phyloP scores from a whole-genome alignment of 53 echinoderm and acorn worm genomes.

The Patiria pectinifera region DNA sequence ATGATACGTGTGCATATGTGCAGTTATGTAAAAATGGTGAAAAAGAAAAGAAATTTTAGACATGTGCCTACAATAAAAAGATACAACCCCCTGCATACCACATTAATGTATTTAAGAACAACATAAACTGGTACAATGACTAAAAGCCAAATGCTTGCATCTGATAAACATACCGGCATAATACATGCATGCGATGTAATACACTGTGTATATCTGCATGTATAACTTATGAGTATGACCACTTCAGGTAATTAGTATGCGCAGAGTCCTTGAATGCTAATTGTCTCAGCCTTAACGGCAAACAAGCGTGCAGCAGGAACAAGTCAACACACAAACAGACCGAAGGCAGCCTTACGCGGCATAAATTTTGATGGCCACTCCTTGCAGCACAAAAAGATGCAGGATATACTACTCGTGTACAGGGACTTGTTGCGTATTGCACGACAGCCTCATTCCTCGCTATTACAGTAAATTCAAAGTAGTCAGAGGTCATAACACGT shows the following conservation, averaged over 20 bases:
- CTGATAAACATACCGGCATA: not conserved
- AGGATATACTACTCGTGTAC: not conserved
- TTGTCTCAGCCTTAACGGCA: not conserved
- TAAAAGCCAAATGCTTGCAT: too few relatives aligned
- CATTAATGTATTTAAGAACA: too few relatives aligned
- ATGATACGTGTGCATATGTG: too few relatives aligned
- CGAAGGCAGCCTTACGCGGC: not conserved
- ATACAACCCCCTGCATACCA: too few relatives aligned
- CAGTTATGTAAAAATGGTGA: too few relatives aligned
- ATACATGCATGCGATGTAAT: not conserved
- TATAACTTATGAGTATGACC: not conserved
- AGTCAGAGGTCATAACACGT: too few relatives aligned
- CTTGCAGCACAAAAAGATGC: not conserved
- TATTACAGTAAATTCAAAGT: too few relatives aligned
- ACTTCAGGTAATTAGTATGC: slow-evolving; percentile 7
- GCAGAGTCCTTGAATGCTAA: slow-evolving; percentile 14
- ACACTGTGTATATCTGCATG: not conserved
- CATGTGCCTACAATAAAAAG: too few relatives aligned
- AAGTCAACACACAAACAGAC: not conserved
- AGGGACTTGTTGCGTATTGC: not conserved
- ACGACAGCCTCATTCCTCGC: not conserved
- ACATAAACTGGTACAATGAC: too few relatives aligned
- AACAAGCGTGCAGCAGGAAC: not conserved
- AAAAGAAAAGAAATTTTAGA: too few relatives aligned
- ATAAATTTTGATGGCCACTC: not conserved